A percentile compares a stretch with the other conserved stretches of the same genome.
These are phyloP conservation scores for Leptodactylus fuscus DNA, from an alignment of 2,113 vertebrate genomes.

Conservation along the genomic window DNA sequence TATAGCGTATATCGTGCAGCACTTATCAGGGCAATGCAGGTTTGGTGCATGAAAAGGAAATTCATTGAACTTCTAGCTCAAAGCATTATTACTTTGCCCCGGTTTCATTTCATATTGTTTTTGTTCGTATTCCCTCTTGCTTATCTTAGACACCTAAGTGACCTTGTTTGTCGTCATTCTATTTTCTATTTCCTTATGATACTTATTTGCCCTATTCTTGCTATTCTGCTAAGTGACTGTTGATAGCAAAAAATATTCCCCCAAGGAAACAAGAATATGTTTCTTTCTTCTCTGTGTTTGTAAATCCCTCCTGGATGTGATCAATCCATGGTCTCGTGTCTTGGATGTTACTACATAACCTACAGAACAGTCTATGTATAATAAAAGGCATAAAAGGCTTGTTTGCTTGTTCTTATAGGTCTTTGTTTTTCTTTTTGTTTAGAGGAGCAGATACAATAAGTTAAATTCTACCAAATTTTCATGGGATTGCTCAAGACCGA, in stretches of 20 bases:
- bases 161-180: conserved; percentile 40
- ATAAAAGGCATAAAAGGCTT: background rate
- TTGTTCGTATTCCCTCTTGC: conserved; percentile 33
- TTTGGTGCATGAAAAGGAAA: background rate
- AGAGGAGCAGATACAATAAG: background rate
- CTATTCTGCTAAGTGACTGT: conserved; percentile 47
- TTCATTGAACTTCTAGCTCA: background rate
- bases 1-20: background rate
- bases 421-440: background rate
- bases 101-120: conserved; percentile 24
- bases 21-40: background rate
- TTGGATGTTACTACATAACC: conserved; percentile 40
- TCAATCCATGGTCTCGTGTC: conserved; percentile 35
- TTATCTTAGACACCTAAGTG: conserved; percentile 17
- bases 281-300: conserved; percentile 44
- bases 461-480: background rate
- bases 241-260: conserved; percentile 39
- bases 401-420: background rate
- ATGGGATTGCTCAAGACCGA: background rate
- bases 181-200: conserved; percentile 40
- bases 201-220: conserved; percentile 41
- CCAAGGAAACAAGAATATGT: conserved; percentile 43
- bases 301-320: conserved; percentile 41
- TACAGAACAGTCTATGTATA: conserved; percentile 2
- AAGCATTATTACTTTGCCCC: conserved; percentile 13